Base-by-base conservation (phyloP, 37 sponge, comb jelly and placozoan genomes). In the Petrosia ficiformis region DNA sequence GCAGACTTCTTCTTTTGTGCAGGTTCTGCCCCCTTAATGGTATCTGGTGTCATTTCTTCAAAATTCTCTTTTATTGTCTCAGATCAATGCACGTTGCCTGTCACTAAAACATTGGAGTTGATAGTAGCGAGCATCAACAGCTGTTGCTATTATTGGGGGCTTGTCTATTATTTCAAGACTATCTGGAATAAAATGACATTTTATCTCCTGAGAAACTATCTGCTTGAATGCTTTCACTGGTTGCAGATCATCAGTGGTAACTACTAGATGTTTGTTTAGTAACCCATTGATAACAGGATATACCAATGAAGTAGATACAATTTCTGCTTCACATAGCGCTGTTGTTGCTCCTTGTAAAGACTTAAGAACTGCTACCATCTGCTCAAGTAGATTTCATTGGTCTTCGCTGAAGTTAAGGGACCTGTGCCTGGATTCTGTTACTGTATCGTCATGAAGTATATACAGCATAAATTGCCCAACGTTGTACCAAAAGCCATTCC, bases 201-300 rank as follows among this genome's bases (percentile, higher is more conserved):
- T 64, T 24, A 67, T 4, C 1, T 67, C 68, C 24, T 29, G 22
- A 22, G 32, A 24, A 64, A 64, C 65, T 29, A 29, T 64, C n/a
- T 16, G 30, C 68, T 19, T 67, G 32, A 67, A 67, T 24, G 4
- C 26, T 33, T 67, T 67, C 68, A 67, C 68, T 31, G 26, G 35
- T 67, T 33, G 35, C 22, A 4, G 2, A 4, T 67, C 68, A 31
- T 67, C 31, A 35, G 26, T 22, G 24, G 26, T 4, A 3, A 33
- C 22, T 67, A 33, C 68, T 22, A 67, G 32, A 37, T 67, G 68
- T 16, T 48, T 48, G 14, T 48, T 64, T 64, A 30, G 10, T 64
- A n/a, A 16, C 8, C 28, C 66, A 64, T 16, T n/a, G n/a, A 64
- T 64, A 64, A 64, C 28, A 25, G 66, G 66, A 16, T 64, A 64